phyloP scores from a whole-genome alignment of 2,888 invertebrate genomes.

The Eulithis prunata region DNA sequence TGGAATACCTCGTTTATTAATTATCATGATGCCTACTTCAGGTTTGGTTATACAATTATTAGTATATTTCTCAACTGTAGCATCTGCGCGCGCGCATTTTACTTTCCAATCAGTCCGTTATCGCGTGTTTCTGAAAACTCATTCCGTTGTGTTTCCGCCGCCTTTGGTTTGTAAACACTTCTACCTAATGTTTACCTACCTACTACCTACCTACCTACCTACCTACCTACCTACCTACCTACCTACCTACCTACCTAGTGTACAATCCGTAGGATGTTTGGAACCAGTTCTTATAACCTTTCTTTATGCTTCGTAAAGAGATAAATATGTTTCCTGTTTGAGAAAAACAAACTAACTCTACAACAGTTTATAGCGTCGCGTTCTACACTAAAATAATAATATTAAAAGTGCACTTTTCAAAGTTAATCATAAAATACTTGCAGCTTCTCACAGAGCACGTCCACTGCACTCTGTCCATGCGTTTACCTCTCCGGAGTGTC shows the following conservation, averaged over 20 bases:
- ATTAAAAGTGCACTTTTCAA: too few relatives aligned
- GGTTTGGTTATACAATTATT: background rate
- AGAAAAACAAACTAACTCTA: conserved; percentile 1
- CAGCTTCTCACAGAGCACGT: too few relatives aligned
- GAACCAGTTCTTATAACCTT: conserved; percentile 4
- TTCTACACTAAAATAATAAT: too few relatives aligned
- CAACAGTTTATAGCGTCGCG: too few relatives aligned
- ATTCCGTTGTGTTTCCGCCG: conserved; percentile 24
- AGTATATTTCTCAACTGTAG: background rate
- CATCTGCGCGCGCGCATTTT: background rate
- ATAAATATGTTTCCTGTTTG: conserved; percentile 14
- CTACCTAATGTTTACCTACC: background rate
- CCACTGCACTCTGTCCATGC: too few relatives aligned
- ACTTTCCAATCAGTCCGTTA: conserved; percentile 28
- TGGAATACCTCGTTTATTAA: too few relatives aligned
- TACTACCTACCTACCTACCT: background rate
- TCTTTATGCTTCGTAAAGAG: conserved; percentile 12
- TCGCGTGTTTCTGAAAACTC: conserved; percentile 38
- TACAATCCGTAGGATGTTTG: conserved; percentile 19
- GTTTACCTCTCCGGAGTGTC: too few relatives aligned
- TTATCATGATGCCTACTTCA: background rate
- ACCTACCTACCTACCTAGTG: background rate
- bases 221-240: background rate
- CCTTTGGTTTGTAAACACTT: conserved; percentile 33
- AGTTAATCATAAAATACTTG: too few relatives aligned